phyloP scores from a whole-genome alignment of 2,797 vertebrate species.

The Petrocephalus sullivani region DNA sequence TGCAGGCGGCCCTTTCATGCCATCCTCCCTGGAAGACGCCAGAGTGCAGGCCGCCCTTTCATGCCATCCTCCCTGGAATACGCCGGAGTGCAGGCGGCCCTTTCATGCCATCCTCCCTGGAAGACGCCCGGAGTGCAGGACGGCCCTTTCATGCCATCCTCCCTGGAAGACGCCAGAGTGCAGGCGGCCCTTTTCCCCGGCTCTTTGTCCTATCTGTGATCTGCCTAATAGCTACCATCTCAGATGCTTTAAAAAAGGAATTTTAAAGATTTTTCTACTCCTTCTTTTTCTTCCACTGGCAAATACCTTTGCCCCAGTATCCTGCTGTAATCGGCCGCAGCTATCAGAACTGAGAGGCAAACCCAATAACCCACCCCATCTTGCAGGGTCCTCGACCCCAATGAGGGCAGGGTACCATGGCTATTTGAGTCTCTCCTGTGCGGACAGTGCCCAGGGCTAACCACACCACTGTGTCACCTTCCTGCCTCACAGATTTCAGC shows the following conservation, averaged over 20 bases:
- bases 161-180: not conserved
- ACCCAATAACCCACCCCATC: not conserved
- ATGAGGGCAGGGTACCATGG: not conserved
- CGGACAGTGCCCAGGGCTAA: not conserved
- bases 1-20: no score
- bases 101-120: no score
- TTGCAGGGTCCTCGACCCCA: not conserved
- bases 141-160: no score
- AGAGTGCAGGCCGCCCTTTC: no score
- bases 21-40: no score
- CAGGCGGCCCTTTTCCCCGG: not conserved
- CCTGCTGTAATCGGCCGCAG: slow-evolving; percentile 27
- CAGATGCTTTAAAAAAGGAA: not conserved
- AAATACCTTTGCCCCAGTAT: slow-evolving; percentile 61
- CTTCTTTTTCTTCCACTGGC: slow-evolving; percentile 31
- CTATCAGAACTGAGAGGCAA: not conserved
- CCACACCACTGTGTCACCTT: not conserved
- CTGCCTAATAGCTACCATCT: slow-evolving; percentile 9
- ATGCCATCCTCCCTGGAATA: no score
- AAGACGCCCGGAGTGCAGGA: no score
- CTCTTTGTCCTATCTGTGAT: not conserved
- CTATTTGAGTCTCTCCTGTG: not conserved
- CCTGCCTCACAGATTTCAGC: not conserved
- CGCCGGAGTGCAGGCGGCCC: no score
- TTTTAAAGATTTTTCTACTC: slow-evolving; percentile 42